Evolutionary conservation across 2,797 vertebrate species (phyloP).

Genomic region (Discoglossus pictus): DNA sequence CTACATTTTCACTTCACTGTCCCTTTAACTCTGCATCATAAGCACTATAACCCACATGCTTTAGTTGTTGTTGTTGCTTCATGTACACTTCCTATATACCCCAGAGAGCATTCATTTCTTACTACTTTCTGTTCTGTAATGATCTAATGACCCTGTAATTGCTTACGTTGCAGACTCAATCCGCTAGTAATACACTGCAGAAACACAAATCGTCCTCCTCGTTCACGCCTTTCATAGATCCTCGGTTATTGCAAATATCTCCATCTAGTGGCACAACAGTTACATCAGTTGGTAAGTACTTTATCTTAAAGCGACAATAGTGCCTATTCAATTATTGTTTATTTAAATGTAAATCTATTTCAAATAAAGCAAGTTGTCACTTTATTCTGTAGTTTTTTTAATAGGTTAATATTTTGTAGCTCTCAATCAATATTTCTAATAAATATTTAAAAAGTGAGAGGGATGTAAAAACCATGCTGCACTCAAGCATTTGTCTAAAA

Average conservation of each 20-base stretch:
- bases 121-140: not conserved
- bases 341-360: too few species aligned
- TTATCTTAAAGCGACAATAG: too few species aligned
- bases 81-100: not conserved
- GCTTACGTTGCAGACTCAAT: slow-evolving; percentile 88
- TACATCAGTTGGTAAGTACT: slow-evolving; percentile 90
- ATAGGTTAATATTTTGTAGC: too few species aligned
- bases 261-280: slow-evolving; percentile 94
- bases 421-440: too few species aligned
- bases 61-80: not conserved
- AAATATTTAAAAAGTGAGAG: too few species aligned
- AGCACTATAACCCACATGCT: slow-evolving; percentile 14
- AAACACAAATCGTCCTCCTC: slow-evolving; percentile 99
- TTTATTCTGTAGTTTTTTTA: too few species aligned
- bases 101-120: not conserved
- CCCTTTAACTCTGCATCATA: not conserved
- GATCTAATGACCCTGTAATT: slow-evolving; percentile 56
- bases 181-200: slow-evolving; percentile 96
- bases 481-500: too few species aligned
- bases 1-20: not conserved
- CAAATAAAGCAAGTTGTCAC: too few species aligned
- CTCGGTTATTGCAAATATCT: slow-evolving; percentile 96
- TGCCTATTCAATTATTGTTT: too few species aligned
- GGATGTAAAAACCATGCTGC: too few species aligned
- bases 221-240: slow-evolving; percentile 98